A percentile compares a stretch with the other conserved stretches of the same genome.
phyloP scores from a whole-genome alignment of 1,140 invertebrate genomes.

The Probaryconus sp. region DNA sequence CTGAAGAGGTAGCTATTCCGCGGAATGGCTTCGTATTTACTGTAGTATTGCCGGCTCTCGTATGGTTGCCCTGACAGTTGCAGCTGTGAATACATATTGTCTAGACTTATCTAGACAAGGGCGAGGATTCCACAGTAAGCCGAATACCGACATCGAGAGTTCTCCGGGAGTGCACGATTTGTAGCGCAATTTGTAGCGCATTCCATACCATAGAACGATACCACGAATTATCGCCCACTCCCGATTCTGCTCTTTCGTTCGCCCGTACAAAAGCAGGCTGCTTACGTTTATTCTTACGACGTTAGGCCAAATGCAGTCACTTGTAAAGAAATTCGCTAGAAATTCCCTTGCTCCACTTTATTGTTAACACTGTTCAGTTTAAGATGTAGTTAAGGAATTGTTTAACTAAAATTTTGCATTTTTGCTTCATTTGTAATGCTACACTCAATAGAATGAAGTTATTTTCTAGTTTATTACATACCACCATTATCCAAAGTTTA shows the following conservation, averaged over 20 bases:
- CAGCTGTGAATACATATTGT: slow-evolving; percentile 50
- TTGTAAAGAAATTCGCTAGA: slow-evolving; percentile 17
- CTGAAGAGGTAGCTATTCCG: slow-evolving; percentile 52
- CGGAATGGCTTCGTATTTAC: slow-evolving; percentile 68
- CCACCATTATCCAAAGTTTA: no score
- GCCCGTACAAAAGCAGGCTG: slow-evolving; percentile 14
- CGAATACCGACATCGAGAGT: slow-evolving; percentile 60
- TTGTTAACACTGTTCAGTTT: no score
- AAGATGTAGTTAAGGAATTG: no score
- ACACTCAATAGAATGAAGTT: no score
- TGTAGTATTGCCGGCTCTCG: slow-evolving; percentile 13
- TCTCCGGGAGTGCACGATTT: slow-evolving; percentile 68
- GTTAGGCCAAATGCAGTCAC: slow-evolving; percentile 11
- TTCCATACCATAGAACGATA: slow-evolving; percentile 64
- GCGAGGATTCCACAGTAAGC: slow-evolving; percentile 32
- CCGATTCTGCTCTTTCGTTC: slow-evolving; percentile 39
- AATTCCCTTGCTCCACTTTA: no score
- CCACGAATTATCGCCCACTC: slow-evolving; percentile 61
- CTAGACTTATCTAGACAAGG: slow-evolving; percentile 46
- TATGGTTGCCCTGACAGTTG: slow-evolving; percentile 46
- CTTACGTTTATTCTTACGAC: slow-evolving; percentile 24
- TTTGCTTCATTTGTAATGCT: no score
- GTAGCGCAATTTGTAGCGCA: no score
- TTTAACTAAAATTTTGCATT: no score
- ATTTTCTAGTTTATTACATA: no score